Evolutionary conservation across 1,140 invertebrate genomes (phyloP), one percentile per base, ranked within the genome.

Genomic region (Drosophila sucinea): DNA sequence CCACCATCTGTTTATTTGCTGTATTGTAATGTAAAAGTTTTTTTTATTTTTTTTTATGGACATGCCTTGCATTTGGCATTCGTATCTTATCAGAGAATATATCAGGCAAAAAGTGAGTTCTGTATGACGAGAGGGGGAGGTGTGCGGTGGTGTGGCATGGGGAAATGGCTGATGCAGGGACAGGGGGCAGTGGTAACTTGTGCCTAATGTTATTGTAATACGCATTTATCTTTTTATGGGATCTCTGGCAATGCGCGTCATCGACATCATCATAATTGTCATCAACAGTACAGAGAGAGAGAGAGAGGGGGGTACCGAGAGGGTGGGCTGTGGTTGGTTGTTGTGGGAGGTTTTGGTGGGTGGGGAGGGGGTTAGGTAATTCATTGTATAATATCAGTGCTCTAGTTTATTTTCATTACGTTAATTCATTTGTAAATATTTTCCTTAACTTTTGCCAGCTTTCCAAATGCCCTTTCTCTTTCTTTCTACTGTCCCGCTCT

Each of bases 371-470:
- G 17, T 17, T 38, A 3, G 35, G 35, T 38, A 11, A 11, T 47
- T 47, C 4, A 23, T 51, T 51, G 44, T 4, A 44, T 41, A 74
- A 57, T 87, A 82, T 86, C 79, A 73, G 69, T 79, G 79, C 69
- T 67, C 64, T 72, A 73, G 83, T 83, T 87, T 87, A 79, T 87
- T 80, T 87, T 89, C 79, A 87, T 87, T 83, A 77, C 79, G 83
- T 77, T 83, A 87, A 89, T 87, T 87, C 83, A 79, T 80, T 83
- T 87, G 83, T 87, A 83, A 87, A 87, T 87, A 80, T 87, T 87
- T 87, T 77, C 76, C 76, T 73, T 79, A 77, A 85, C 81, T 81
- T 85, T 87, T 82, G 62, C 44, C 44, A 51, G 25, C 44, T 51
- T 51, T 51, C 44, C 10, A 27, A 27, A 25, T 27, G 75, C 74